Conservation (phyloP, 2,888 invertebrate genomes). For the Acrocyrtus sp. region DNA sequence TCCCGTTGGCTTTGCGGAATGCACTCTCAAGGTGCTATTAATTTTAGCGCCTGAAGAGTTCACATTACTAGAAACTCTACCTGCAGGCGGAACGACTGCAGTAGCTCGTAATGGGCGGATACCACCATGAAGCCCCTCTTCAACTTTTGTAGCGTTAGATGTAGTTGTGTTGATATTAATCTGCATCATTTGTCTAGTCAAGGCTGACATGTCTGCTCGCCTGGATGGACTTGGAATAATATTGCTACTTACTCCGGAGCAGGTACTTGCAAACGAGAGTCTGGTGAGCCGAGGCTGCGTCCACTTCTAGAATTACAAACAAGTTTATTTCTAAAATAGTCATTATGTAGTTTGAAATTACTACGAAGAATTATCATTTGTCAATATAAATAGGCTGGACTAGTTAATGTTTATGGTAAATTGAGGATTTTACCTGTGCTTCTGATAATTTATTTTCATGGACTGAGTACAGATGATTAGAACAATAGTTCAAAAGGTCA, state of each 20-base stretch:
- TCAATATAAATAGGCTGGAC: no score
- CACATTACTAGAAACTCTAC: neutral
- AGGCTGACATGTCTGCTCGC: neutral
- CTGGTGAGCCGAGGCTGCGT: neutral
- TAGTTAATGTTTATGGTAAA: no score
- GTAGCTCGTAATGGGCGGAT: slow-evolving; percentile 21
- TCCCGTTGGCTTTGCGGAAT: neutral
- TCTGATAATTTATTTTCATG: no score
- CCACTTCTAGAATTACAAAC: no score
- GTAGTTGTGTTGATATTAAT: neutral
- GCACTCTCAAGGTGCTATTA: neutral
- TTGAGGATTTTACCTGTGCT: no score
- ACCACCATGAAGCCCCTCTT: no score
- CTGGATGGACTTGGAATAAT: slow-evolving; percentile 6
- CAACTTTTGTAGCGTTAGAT: neutral
- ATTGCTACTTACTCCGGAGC: slow-evolving; percentile 6
- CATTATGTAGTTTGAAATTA: no score
- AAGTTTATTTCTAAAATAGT: no score
- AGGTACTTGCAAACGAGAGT: slow-evolving; percentile 8
- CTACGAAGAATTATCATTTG: no score
- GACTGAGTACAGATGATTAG: no score
- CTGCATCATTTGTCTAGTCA: slow-evolving; percentile 3
- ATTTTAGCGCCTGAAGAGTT: neutral
- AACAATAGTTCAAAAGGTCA: neutral
- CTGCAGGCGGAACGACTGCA: slow-evolving; percentile 21